A percentile compares a stretch with the other conserved stretches of the same genome.
phyloP scores from a whole-genome alignment of 2,113 vertebrate genomes.

The Phylloscopus trochiloides region DNA sequence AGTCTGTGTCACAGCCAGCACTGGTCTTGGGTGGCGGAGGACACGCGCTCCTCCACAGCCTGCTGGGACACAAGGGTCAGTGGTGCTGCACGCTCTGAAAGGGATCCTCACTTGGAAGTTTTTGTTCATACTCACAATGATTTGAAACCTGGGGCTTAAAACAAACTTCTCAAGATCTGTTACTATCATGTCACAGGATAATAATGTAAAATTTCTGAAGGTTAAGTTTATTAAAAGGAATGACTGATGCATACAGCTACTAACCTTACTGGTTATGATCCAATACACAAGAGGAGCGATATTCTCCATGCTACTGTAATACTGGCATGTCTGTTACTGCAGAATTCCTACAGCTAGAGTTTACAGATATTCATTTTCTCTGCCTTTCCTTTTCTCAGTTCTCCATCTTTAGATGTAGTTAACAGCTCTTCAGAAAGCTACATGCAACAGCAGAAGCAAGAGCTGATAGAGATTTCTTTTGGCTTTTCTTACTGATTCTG shows the following conservation, averaged over 20 bases:
- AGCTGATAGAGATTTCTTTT: not conserved
- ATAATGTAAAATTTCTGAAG: not conserved
- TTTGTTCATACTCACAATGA: not conserved
- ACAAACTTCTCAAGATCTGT: not conserved
- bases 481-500: not conserved
- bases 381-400: not conserved
- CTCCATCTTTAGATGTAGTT: not conserved
- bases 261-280: not conserved
- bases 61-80: not conserved
- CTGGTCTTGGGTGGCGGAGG: rapidly evolving
- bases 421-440: not conserved
- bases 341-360: not conserved
- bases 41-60: rapidly evolving
- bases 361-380: not conserved
- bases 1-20: not conserved
- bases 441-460: not conserved
- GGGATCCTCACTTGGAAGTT: not conserved
- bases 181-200: not conserved
- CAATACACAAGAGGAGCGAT: not conserved
- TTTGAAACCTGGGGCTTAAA: not conserved
- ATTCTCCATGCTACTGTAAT: not conserved
- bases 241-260: not conserved
- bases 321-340: not conserved
- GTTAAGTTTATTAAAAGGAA: not conserved
- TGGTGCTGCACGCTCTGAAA: not conserved